These are phyloP conservation scores for Pemphredon lugubris DNA, from an alignment of 2,888 invertebrate species.

Conservation along the genomic window DNA sequence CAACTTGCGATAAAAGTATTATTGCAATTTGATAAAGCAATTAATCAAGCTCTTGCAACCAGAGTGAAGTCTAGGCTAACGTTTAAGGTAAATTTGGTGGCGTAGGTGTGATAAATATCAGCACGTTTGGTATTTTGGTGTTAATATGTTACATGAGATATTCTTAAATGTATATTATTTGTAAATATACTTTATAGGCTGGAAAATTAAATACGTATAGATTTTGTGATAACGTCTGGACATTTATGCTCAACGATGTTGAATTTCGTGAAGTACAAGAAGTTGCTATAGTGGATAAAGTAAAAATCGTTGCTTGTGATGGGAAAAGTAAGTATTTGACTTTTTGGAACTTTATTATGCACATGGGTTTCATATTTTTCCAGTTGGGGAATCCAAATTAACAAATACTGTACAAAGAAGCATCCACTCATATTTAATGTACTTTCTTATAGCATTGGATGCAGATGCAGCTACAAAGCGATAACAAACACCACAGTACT, in stretches of 20 bases:
- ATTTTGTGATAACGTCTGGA: slow-evolving; percentile 99
- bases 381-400: too few relatives aligned
- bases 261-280: slow-evolving; percentile 98
- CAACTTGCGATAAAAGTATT: slow-evolving; percentile 96
- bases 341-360: too few relatives aligned
- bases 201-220: slow-evolving; percentile 93
- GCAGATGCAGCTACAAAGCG: slow-evolving; percentile 75
- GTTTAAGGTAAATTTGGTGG: slow-evolving; percentile 88
- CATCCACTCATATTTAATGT: slow-evolving; percentile 5
- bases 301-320: slow-evolving; percentile 99
- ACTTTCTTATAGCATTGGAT: slow-evolving; percentile 71
- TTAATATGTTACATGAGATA: neutral
- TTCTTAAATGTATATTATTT: neutral
- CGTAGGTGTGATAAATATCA: neutral
- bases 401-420: too few relatives aligned
- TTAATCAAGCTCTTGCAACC: slow-evolving; percentile 95
- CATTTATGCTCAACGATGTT: slow-evolving; percentile 98
- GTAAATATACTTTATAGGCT: slow-evolving; percentile 80
- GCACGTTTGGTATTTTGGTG: neutral
- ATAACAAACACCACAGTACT: slow-evolving; percentile 65
- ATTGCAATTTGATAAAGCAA: slow-evolving; percentile 97
- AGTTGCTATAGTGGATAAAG: slow-evolving; percentile 94
- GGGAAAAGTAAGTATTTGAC: slow-evolving; percentile 92
- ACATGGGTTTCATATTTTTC: too few relatives aligned
- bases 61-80: slow-evolving; percentile 95